Conservation (phyloP, 2,797 vertebrate species). For the Esox masquinongy region DNA sequence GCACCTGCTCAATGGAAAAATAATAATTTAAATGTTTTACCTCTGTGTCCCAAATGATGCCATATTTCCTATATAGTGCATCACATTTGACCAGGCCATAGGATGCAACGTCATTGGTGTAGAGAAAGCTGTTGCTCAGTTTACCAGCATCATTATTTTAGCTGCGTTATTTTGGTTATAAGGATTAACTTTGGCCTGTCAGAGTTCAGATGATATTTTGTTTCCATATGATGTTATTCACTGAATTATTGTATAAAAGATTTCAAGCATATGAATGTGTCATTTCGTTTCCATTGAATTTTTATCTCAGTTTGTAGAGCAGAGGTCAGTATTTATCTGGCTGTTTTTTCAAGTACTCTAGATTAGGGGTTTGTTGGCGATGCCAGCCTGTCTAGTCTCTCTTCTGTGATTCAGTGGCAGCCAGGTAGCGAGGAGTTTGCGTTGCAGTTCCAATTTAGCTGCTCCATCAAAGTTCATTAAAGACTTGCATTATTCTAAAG, state of each 20-base stretch:
- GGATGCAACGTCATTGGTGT: no score
- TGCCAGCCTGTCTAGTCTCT: background rate
- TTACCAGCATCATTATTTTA: no score
- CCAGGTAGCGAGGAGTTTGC: conserved; percentile 3
- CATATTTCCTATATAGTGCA: background rate
- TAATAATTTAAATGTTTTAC: background rate
- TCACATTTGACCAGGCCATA: no score
- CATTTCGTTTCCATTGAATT: conserved; percentile 63
- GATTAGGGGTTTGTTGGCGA: conserved; percentile 2
- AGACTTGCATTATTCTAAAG: background rate
- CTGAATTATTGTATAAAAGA: conserved; percentile 3
- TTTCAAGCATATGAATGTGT: conserved; percentile 53
- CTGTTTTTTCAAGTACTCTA: conserved; percentile 11
- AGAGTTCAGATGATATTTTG: background rate
- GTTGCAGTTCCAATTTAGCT: background rate
- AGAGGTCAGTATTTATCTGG: conserved; percentile 31
- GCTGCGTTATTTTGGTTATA: background rate
- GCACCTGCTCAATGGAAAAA: no score
- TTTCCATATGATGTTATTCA: background rate
- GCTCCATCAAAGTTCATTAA: conserved; percentile 13
- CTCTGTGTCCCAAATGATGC: background rate
- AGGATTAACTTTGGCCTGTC: background rate
- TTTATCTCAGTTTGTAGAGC: conserved; percentile 26
- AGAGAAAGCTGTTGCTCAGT: no score
- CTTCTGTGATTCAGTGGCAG: background rate